Conservation (phyloP, 2,797 vertebrate genomes). For the Ataeniobius toweri region DNA sequence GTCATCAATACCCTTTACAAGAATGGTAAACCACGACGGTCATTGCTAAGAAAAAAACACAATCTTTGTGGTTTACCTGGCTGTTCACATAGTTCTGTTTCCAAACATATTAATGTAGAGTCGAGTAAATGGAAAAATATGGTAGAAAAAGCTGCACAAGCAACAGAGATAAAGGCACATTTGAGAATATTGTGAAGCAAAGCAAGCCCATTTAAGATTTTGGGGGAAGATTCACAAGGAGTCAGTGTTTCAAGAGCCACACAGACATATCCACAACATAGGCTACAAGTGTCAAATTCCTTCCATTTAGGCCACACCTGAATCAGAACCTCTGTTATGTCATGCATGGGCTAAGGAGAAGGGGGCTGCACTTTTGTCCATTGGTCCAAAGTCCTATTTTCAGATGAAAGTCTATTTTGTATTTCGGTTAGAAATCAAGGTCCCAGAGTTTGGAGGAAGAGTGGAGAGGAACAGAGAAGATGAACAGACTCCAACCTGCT, state of each 20-base stretch:
- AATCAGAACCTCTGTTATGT: not conserved
- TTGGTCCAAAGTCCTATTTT: not conserved
- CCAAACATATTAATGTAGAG: not conserved
- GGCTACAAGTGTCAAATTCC: not conserved
- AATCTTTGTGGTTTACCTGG: not conserved
- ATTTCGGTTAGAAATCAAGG: not conserved
- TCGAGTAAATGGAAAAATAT: not conserved
- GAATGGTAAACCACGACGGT: not conserved
- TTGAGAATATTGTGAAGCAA: not conserved
- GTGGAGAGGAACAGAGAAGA: not conserved
- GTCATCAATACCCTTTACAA: not conserved
- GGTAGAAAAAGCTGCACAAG: not conserved
- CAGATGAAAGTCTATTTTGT: not conserved
- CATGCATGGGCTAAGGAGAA: not conserved
- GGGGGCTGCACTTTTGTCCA: not conserved
- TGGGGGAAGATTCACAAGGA: no score
- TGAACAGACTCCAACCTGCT: not conserved
- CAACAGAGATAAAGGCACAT: not conserved
- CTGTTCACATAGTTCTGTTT: not conserved
- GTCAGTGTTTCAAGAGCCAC: not conserved
- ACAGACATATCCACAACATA: not conserved
- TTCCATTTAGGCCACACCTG: not conserved
- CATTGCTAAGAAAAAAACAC: not conserved
- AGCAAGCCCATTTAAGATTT: not conserved
- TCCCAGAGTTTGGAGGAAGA: not conserved